Base-by-base conservation (phyloP, 2,113 vertebrate genomes). In the Rhea americana region DNA sequence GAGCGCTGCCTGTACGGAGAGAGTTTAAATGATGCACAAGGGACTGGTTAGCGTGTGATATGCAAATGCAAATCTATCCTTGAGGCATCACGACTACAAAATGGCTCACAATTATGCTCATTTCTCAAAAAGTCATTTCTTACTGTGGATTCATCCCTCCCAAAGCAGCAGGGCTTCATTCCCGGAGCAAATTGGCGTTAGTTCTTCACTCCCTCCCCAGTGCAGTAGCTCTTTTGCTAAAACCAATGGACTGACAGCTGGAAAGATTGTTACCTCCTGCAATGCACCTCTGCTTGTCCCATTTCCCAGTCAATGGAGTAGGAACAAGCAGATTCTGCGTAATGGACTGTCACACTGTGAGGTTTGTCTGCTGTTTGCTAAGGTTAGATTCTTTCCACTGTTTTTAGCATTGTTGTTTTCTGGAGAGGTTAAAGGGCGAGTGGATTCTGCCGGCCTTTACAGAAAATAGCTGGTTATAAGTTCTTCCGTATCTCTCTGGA, bases 31-130 rank as follows among this genome's bases (percentile, higher is more conserved):
- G 90, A 50, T 5, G 30, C 93, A 85, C 48, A 2, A 62, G 91
- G 91, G 93, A 94, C 91, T 90, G 91, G 88, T 93, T 94, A 94
- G 74, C 45, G 41, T 63, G 53, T 76, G 86, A 90, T 76, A 95
- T 93, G 92, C 93, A 96, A 93, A 96, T 79, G 71, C 53, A 93
- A 51, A 88, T 91, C 77, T 90, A 68, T 82, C 94, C n/a, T 1
- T 56, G 71, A 84, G 86, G 86, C 83, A 88, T 78, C 87, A 28
- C 73, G 58, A 30, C 85, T 81, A 84, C 90, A 91, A 82, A 96
- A 90, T 65, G 85, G 76, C 85, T 96, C 80, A 74, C 80, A 93
- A 79, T 95, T 88, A 90, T 47, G 80, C 85, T 91, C n/a, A 7
- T 91, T 93, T 86, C 88, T 88, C 0, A 0, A 88, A 39, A 91